Evolutionary conservation across 2,797 vertebrate genomes (phyloP).

Genomic region (Chaunax sp.): DNA sequence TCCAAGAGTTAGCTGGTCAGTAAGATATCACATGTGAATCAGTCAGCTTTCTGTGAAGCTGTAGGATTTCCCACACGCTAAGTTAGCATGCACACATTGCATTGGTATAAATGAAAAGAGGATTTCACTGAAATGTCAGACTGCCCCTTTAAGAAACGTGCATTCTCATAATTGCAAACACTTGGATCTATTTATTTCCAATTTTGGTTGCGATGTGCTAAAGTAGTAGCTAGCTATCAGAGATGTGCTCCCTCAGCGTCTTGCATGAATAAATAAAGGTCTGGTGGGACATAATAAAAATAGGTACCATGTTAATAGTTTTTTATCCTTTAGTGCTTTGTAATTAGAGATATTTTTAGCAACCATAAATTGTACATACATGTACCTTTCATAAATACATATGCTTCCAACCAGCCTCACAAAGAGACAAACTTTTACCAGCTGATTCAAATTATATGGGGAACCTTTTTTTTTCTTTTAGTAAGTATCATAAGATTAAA

Average conservation of each 20-base stretch:
- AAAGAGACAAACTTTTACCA: not conserved
- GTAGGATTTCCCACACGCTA: too few species aligned
- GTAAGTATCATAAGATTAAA: not conserved
- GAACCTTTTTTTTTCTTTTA: not conserved
- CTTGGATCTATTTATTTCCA: not conserved
- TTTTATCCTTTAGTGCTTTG: too few species aligned
- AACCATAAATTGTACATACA: too few species aligned
- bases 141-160: conserved; percentile 11
- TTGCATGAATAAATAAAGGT: too few species aligned
- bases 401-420: too few species aligned
- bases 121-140: not conserved
- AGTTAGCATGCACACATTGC: not conserved
- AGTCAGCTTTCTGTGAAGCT: not conserved
- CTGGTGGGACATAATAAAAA: too few species aligned
- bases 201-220: too few species aligned
- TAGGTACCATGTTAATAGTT: too few species aligned
- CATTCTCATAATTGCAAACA: not conserved
- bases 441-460: not conserved
- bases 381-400: too few species aligned
- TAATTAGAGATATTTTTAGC: too few species aligned
- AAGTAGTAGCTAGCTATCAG: too few species aligned
- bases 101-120: not conserved
- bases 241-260: too few species aligned
- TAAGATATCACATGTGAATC: not conserved
- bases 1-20: not conserved